These are phyloP conservation scores for Aphaenogaster rudis DNA, from an alignment of 1,140 invertebrate species.

Conservation along the genomic window DNA sequence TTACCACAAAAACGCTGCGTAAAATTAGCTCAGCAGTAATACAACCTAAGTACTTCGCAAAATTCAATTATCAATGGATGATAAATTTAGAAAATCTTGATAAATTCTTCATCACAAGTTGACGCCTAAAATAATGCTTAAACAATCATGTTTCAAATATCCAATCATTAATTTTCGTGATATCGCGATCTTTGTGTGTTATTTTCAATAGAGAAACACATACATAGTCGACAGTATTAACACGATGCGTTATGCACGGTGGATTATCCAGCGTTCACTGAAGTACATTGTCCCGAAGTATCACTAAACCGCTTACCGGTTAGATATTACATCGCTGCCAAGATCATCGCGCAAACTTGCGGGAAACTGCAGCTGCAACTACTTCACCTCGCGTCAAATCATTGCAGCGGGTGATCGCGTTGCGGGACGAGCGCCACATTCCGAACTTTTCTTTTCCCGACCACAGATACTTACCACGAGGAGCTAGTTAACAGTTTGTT, in stretches of 20 bases:
- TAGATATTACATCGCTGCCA: conserved; percentile 74
- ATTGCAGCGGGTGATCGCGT: conserved; percentile 30
- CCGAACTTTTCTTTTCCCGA: conserved; percentile 47
- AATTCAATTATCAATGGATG: not conserved
- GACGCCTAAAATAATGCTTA: not conserved
- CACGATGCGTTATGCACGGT: conserved; percentile 38
- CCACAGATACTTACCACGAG: conserved; percentile 40
- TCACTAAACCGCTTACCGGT: conserved; percentile 69
- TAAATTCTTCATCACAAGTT: not conserved
- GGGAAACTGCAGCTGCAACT: conserved; percentile 68
- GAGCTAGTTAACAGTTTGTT: conserved; percentile 65
- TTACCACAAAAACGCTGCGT: not conserved
- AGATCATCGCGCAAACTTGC: conserved; percentile 74
- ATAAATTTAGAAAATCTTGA: not conserved
- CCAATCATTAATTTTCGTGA: not conserved
- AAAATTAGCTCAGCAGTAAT: not conserved
- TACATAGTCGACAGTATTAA: conserved; percentile 61
- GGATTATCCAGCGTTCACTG: conserved; percentile 70
- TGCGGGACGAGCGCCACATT: conserved; percentile 38
- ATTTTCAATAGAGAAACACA: conserved; percentile 40
- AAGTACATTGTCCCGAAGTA: conserved; percentile 56
- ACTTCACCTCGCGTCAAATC: conserved; percentile 63
- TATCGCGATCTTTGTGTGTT: not conserved
- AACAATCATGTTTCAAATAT: not conserved
- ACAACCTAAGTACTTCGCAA: not conserved